Evolutionary conservation across 2,797 vertebrate species (phyloP), one percentile per base, ranked within the genome.

Genomic region (Cirrhinus mrigala): DNA sequence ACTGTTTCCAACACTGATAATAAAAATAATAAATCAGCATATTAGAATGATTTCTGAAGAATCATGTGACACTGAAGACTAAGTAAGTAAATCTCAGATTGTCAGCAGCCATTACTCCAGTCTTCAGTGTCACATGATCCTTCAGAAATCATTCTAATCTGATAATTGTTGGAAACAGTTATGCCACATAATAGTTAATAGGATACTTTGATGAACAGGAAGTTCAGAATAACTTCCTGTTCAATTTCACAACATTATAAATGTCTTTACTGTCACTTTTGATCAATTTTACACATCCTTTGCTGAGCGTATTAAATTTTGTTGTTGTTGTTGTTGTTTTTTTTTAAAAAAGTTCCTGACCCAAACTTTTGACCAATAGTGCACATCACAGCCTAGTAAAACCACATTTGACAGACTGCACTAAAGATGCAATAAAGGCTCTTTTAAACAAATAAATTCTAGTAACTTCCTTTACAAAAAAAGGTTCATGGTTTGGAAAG

Each of bases 371-470:
- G 8, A 40, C 40, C 18, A 2, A 16, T 22, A 20, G 1, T 46
- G 44, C 24, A 71, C 40, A 71, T 71, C 40, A 46, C 22, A 48
- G 14, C 48, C 10, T 18, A 33, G 15, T 14, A 79, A 27, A 46
- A 44, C n/a, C 10, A 66, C 78, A 50, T 18, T 9, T 33, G 16
- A 79, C 44, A 80, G 78, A 68, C 4, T 52, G 62, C 44, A 79
- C 24, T 8, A 79, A 50, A 16, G 24, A 50, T 33, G 18, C 60
- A 66, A 33, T 66, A 12, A 66, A 80, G 0, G 18, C 62, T 68
- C 27, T 37, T 80, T 68, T 3, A 68, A 80, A 68, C 5, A 2
- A 69, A 69, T 52, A 16, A 5, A 69, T 24, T 75, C 64, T 22
- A 80, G 79, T 20, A 4, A 68, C 78, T 50, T 40, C 29, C 46